Evolutionary conservation across 2,888 invertebrate species (phyloP).

Genomic region (Lochmaea crataegi): DNA sequence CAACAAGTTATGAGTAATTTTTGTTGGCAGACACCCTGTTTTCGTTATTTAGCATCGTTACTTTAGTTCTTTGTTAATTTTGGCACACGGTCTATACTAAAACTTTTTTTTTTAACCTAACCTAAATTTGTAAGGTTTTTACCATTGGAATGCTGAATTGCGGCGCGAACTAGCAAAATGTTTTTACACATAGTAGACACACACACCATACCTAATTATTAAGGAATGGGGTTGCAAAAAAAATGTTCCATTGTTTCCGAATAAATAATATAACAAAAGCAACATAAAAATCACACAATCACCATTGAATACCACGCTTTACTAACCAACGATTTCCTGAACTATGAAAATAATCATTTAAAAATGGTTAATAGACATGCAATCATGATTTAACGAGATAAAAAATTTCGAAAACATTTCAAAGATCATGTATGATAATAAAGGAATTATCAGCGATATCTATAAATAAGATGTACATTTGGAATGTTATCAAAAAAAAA

Average conservation of each 20-base stretch:
- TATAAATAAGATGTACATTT: background rate
- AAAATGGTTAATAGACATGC: too few relatives aligned
- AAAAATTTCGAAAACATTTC: background rate
- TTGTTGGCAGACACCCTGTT: background rate
- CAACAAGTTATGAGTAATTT: background rate
- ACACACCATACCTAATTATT: constrained; percentile 14
- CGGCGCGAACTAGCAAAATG: constrained; percentile 31
- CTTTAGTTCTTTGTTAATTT: constrained; percentile 30
- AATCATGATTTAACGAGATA: background rate
- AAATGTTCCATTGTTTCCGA: background rate
- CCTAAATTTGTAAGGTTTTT: constrained; percentile 41
- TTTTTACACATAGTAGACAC: constrained; percentile 24
- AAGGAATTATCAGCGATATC: background rate
- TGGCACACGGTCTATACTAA: constrained; percentile 52
- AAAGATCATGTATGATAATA: background rate
- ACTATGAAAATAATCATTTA: too few relatives aligned
- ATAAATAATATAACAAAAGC: background rate
- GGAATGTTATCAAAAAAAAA: background rate
- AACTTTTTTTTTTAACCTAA: too few relatives aligned
- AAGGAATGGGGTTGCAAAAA: constrained; percentile 3
- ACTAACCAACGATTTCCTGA: background rate
- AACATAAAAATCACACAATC: background rate
- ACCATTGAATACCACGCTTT: background rate
- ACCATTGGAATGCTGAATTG: constrained; percentile 40
- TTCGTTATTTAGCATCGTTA: background rate